phyloP scores from a whole-genome alignment of 2,797 vertebrate genomes.

The Danio albolineatus region DNA sequence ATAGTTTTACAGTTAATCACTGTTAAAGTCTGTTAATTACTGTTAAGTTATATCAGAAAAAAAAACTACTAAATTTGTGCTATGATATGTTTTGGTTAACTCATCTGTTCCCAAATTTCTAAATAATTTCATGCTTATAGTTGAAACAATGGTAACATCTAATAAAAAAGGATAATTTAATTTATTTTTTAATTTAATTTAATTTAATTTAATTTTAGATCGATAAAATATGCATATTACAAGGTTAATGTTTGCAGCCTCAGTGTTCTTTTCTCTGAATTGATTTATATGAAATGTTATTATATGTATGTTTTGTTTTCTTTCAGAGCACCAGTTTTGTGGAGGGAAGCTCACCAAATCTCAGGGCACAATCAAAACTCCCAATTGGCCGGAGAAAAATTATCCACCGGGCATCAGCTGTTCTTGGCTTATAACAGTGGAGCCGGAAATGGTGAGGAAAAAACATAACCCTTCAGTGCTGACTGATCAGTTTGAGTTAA shows the following conservation, averaged over 20 bases:
- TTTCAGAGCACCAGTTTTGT: slow-evolving; percentile 83
- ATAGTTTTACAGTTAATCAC: too few relatives aligned
- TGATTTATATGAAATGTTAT: too few relatives aligned
- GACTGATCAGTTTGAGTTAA: background rate
- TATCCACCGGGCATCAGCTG: slow-evolving; percentile 90
- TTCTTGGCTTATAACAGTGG: slow-evolving; percentile 91
- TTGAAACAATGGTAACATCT: too few relatives aligned
- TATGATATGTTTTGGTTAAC: too few relatives aligned
- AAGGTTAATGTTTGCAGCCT: background rate
- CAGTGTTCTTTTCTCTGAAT: background rate
- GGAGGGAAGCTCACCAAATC: slow-evolving; percentile 88
- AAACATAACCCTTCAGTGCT: background rate
- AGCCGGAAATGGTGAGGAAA: slow-evolving; percentile 80
- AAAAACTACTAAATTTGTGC: too few relatives aligned
- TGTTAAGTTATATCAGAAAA: too few relatives aligned
- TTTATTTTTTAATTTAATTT: too few relatives aligned
- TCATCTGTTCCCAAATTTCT: too few relatives aligned
- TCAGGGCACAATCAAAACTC: slow-evolving; percentile 88
- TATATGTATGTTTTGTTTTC: slow-evolving; percentile 14
- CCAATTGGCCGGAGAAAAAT: slow-evolving; percentile 90
- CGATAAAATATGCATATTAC: background rate
- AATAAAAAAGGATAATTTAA: too few relatives aligned
- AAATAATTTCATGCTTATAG: too few relatives aligned
- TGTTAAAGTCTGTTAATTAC: too few relatives aligned
- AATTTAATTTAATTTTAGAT: too few relatives aligned